phyloP scores from a whole-genome alignment of 2,888 invertebrate species.

The Noctua comes region DNA sequence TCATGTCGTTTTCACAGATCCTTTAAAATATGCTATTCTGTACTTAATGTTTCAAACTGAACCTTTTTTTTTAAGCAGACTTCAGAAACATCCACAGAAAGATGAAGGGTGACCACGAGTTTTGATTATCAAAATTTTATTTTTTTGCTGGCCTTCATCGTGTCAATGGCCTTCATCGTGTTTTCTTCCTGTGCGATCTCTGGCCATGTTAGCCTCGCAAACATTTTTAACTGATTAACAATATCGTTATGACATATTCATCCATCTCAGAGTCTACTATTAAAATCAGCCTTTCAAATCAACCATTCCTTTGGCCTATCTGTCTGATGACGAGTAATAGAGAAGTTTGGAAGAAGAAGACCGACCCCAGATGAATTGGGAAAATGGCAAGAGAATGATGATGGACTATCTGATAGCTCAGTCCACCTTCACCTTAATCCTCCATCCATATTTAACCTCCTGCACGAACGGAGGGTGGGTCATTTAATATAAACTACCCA shows the following conservation, averaged over 20 bases:
- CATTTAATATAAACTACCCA: conserved; percentile 27
- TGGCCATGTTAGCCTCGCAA: too few relatives aligned
- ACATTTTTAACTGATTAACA: too few relatives aligned
- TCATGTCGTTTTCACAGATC: neutral
- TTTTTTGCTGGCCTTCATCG: too few relatives aligned
- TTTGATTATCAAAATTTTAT: too few relatives aligned
- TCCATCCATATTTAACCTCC: conserved; percentile 39
- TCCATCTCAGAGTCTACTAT: neutral
- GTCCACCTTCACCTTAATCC: conserved; percentile 48
- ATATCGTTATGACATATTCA: neutral
- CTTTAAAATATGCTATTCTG: neutral
- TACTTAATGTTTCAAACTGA: neutral
- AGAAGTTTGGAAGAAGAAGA: too few relatives aligned
- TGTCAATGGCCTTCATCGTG: too few relatives aligned
- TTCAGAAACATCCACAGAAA: neutral
- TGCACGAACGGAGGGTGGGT: conserved; percentile 34
- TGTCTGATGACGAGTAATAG: too few relatives aligned
- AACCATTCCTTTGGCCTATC: too few relatives aligned
- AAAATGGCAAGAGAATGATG: too few relatives aligned
- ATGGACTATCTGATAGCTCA: neutral
- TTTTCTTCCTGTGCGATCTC: too few relatives aligned
- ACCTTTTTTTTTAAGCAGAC: neutral
- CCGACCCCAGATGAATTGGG: too few relatives aligned
- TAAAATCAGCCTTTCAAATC: too few relatives aligned
- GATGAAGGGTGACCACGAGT: neutral